Evolutionary conservation across 1,140 invertebrate genomes (phyloP).

Genomic region (Drosophila quadrilineata): DNA sequence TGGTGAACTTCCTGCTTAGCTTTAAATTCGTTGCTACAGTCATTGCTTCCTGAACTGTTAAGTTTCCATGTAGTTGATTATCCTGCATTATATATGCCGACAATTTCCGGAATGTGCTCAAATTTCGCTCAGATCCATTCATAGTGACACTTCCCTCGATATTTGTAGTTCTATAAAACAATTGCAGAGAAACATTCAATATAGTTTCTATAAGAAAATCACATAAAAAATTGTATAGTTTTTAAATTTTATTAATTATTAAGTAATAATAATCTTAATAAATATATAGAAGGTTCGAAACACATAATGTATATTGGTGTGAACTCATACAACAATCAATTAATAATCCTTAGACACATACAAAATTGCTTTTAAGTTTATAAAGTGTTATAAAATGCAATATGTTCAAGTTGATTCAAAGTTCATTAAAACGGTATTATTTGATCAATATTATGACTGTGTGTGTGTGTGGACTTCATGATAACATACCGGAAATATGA

Average conservation of each 20-base stretch:
- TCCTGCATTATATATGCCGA: constrained; percentile 99
- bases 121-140: constrained; percentile 92
- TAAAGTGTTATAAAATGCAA: no score
- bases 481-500: constrained; percentile 39
- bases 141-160: constrained; percentile 91
- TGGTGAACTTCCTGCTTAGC: constrained; percentile 86
- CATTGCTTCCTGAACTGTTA: constrained; percentile 97
- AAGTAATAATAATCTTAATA: no score
- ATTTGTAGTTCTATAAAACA: constrained; percentile 85
- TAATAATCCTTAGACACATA: no score
- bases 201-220: no score
- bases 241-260: no score
- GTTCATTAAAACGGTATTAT: constrained; percentile 30
- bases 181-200: background rate
- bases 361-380: no score
- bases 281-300: no score
- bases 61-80: constrained; percentile 95
- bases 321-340: no score
- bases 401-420: constrained; percentile 41
- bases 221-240: no score
- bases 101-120: constrained; percentile 95
- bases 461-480: constrained; percentile 28
- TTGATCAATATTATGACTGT: constrained; percentile 13
- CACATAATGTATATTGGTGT: no score
- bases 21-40: constrained; percentile 95